Base-by-base conservation (phyloP, 1,140 invertebrate genomes). In the Tetragnatha versicolor region DNA sequence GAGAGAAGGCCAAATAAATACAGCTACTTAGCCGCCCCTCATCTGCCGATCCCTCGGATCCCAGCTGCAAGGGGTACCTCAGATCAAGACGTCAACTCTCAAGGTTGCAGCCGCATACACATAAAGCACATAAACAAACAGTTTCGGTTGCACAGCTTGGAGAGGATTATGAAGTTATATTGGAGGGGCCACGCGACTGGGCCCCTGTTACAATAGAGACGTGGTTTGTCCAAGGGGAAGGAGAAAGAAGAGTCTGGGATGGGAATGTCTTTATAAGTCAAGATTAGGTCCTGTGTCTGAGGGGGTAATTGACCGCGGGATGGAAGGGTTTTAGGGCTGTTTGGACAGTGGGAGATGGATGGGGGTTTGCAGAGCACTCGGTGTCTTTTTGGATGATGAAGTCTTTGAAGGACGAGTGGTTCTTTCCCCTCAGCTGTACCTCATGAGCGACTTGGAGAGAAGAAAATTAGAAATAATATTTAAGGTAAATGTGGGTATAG, bases 61-160 rank as follows among this genome's bases (percentile, higher is more conserved):
- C 65, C 65, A 68, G 65, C 65, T 68, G 65, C 65, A 68, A 49
- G 65, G 65, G 65, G 65, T 42, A 49, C 29, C 35, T 3, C 31
- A 29, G 42, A 68, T 49, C 65, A 68, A 68, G 65, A 49, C 29
- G 45, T 68, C 65, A 49, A 25, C 20, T 68, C 51, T 68, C 65
- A 68, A 68, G 65, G 65, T 68, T 68, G 33, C 47, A 49, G 25
- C n/a, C 42, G 42, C 31, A 49, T 22, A 49, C 12, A 42, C 45
- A 12, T 35, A 68, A 68, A 68, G 65, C 35, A 68, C 51, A 68
- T 68, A 68, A 68, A 68, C 65, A 68, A 68, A 68, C 65, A 68
- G 39, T 51, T 68, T 49, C 20, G 35, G 45, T 68, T 68, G 33
- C 39, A 49, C 65, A 68, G 65, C 65, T 68, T 68, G 65, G 39